These are phyloP conservation scores for Drosophila malerkotliana DNA, from an alignment of 1,140 invertebrate genomes.

Conservation along the genomic window DNA sequence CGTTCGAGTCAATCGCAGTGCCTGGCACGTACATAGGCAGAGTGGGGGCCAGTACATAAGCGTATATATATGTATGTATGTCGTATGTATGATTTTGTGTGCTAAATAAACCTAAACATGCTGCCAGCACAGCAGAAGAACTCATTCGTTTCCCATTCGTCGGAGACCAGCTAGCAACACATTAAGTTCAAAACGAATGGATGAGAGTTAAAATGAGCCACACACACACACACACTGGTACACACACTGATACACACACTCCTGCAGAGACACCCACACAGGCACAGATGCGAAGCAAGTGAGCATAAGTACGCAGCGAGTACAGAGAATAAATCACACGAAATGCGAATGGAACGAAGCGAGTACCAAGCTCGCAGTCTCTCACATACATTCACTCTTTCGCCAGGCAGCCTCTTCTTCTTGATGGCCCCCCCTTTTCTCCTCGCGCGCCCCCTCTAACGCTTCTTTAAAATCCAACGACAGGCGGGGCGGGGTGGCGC, in stretches of 20 bases:
- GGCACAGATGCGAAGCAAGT: slow-evolving; percentile 51
- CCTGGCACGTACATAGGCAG: slow-evolving; percentile 12
- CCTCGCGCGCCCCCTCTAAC: slow-evolving; percentile 10
- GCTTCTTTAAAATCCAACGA: slow-evolving; percentile 77
- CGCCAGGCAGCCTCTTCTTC: slow-evolving; percentile 47
- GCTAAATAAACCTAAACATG: slow-evolving; percentile 80
- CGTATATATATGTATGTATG: neutral
- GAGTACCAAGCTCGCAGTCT: slow-evolving; percentile 54
- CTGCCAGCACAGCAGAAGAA: slow-evolving; percentile 48
- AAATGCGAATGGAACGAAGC: slow-evolving; percentile 77
- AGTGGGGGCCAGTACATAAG: slow-evolving; percentile 23
- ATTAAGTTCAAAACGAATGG: slow-evolving; percentile 77
- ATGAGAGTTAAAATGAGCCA: slow-evolving; percentile 81
- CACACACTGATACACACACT: slow-evolving; percentile 20
- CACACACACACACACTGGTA: slow-evolving; percentile 39
- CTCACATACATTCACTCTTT: slow-evolving; percentile 71
- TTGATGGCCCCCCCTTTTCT: neutral
- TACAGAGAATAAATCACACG: slow-evolving; percentile 80
- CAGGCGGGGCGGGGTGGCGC: slow-evolving; percentile 27
- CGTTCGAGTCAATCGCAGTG: slow-evolving; percentile 60
- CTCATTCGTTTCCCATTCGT: slow-evolving; percentile 82
- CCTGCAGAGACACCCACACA: slow-evolving; percentile 24
- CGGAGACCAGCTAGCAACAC: slow-evolving; percentile 59
- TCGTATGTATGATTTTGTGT: slow-evolving; percentile 52
- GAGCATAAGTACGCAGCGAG: slow-evolving; percentile 79